Evolutionary conservation across 2,113 vertebrate genomes (phyloP).

Genomic region (Setophaga coronata): DNA sequence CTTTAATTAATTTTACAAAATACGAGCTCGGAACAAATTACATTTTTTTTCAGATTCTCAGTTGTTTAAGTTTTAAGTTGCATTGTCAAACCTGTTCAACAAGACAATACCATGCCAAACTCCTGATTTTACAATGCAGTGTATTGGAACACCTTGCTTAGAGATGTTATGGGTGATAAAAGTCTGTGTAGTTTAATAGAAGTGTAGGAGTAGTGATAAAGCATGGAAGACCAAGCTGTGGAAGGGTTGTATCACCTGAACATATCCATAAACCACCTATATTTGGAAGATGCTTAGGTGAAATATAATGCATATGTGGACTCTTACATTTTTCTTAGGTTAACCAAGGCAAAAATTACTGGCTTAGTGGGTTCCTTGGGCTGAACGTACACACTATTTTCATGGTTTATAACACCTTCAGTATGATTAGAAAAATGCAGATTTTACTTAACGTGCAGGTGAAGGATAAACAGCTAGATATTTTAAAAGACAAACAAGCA

Average conservation of each 20-base stretch:
- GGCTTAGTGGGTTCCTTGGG: not conserved
- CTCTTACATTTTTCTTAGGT: not conserved
- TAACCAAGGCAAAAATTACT: not conserved
- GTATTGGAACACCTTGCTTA: not conserved
- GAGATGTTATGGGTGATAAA: not conserved
- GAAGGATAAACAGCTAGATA: not conserved
- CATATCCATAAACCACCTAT: not conserved
- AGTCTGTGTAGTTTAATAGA: not conserved
- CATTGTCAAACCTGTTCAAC: not conserved
- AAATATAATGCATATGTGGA: not conserved
- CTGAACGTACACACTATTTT: not conserved
- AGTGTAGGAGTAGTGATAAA: not conserved
- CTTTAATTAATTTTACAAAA: not conserved
- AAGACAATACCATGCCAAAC: not conserved
- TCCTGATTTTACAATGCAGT: not conserved
- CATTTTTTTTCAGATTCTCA: rapidly evolving
- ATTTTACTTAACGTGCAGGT: not conserved
- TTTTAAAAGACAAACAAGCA: not conserved
- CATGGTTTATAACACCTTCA: not conserved
- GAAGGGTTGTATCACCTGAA: not conserved
- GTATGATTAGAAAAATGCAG: not conserved
- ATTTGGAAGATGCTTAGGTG: not conserved
- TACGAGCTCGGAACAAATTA: not conserved
- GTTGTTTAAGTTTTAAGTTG: not conserved
- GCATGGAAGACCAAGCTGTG: not conserved